These are phyloP conservation scores for Trinectes maculatus DNA, from an alignment of 2,113 vertebrate species.

Conservation along the genomic window DNA sequence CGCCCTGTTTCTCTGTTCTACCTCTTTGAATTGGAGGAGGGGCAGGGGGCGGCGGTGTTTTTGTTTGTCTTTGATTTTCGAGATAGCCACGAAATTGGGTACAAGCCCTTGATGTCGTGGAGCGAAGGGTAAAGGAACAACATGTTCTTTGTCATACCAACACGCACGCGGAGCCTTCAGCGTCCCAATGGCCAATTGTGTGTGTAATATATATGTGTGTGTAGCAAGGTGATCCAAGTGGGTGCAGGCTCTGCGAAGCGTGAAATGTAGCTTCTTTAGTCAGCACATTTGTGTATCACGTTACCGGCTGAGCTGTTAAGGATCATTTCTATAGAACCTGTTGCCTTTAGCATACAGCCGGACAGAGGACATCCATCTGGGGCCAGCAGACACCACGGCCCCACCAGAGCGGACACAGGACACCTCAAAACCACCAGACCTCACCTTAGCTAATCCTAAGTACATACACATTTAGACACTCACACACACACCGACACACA, in stretches of 20 bases:
- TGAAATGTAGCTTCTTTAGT: constrained; percentile 76
- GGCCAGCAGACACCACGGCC: constrained; percentile 76
- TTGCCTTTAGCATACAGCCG: constrained; percentile 60
- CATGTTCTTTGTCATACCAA: constrained; percentile 56
- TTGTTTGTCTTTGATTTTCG: constrained; percentile 86
- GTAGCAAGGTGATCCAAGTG: constrained; percentile 70
- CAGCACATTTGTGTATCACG: constrained; percentile 70
- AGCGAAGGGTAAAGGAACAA: constrained; percentile 69
- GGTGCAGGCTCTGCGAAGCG: constrained; percentile 71
- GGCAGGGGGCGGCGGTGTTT: constrained; percentile 62
- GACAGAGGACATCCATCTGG: constrained; percentile 79
- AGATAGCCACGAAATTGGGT: constrained; percentile 85
- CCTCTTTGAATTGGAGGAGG: constrained; percentile 66
- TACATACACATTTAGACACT: constrained; percentile 48
- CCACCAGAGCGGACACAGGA: constrained; percentile 67
- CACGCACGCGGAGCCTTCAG: constrained; percentile 15
- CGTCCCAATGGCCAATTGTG: constrained; percentile 30
- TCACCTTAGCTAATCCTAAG: constrained; percentile 70
- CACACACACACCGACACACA: constrained; percentile 8
- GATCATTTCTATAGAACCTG: constrained; percentile 63
- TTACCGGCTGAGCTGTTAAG: constrained; percentile 75
- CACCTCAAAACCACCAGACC: constrained; percentile 56
- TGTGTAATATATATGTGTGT: constrained; percentile 35
- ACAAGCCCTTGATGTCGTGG: constrained; percentile 83
- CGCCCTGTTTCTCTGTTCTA: constrained; percentile 58